Base-by-base conservation (phyloP, 2,797 vertebrate species). In the Syngnathus rostellatus region DNA sequence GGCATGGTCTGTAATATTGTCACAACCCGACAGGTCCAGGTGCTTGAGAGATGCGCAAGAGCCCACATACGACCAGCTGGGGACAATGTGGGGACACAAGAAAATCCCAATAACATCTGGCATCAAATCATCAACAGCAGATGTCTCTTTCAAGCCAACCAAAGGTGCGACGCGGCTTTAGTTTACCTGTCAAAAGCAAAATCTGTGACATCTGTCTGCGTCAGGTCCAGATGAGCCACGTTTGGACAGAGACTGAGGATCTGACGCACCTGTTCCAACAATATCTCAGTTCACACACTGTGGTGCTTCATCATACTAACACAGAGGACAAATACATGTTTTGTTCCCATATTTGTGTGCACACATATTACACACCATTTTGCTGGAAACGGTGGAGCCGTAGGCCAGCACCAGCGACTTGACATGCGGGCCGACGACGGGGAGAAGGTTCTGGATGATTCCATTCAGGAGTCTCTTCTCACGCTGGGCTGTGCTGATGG, bases 1-100 rank as follows among this genome's bases (percentile, higher is more conserved):
- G 45, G 94, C 91, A 79, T 87, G 74, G 74, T 99, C 94, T 0
- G 94, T 95, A 72, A 99, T 94, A 84, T 95, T 95, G 73, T 98
- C 97, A 77, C 97, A 99, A 7, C 97, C 97, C 0, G 97, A 99
- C 67, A 99, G 82, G 87, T 99, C 97, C 77, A 99, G 89, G 72
- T 96, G 94, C 62, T 92, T 90, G 72, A 99, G 91, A 77, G 83
- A 92, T 66, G 83, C 89, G 77, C 94, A 97, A 39, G 85, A 92
- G 43, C 93, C 94, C 23, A 93, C 77, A 68, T 91, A 92, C 12
- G 86, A 92, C 95, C 96, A 98, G 81, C 95, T 98, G 77, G 6
- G 25, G 12, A 16, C 21, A 31, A 12, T 5, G 17, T 31, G 8
- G 37, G 31, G 62, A 63, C 16, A 39, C 12, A 19, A 6, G 11